Evolutionary conservation across 30 jellyfish, hydroid and myxozoan species (phyloP).

Genomic region (Catostylus mosaicus): DNA sequence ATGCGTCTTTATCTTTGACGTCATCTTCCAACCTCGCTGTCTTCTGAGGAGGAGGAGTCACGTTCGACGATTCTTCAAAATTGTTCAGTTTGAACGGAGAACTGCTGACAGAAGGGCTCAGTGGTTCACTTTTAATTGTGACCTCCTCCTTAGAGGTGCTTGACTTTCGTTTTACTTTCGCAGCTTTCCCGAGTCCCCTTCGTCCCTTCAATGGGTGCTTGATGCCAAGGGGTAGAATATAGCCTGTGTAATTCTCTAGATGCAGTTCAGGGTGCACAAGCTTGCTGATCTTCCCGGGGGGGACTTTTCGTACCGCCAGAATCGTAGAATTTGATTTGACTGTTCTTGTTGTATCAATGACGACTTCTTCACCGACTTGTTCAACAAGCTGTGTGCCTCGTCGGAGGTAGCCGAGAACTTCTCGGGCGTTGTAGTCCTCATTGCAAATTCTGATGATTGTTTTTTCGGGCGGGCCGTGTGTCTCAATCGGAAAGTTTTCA

Average conservation of each 20-base stretch:
- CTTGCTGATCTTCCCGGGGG: constrained; percentile 97
- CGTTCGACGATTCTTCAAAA: neutral
- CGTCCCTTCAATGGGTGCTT: constrained; percentile 51
- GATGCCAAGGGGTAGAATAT: constrained; percentile 71
- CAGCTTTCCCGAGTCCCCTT: constrained; percentile 10
- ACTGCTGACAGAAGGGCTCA: constrained; percentile 21
- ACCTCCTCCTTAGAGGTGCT: constrained; percentile 41
- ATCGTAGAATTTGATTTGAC: constrained; percentile 64
- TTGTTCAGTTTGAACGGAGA: constrained; percentile 5
- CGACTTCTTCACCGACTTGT: constrained; percentile 77
- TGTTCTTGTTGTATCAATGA: constrained; percentile 86
- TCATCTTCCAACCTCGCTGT: constrained; percentile 3
- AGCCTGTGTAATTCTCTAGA: constrained; percentile 88
- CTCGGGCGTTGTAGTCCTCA: constrained; percentile 84
- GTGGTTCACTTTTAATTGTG: constrained; percentile 34
- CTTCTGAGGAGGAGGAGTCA: constrained; percentile 44
- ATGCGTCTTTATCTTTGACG: neutral
- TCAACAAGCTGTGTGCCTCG: constrained; percentile 97
- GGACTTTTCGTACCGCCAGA: constrained; percentile 94
- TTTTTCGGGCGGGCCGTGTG: constrained; percentile 80
- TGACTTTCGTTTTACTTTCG: constrained; percentile 36
- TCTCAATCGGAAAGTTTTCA: constrained; percentile 81
- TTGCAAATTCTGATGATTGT: constrained; percentile 70
- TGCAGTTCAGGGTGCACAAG: constrained; percentile 92
- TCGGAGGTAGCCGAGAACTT: constrained; percentile 88